Conservation (phyloP, 2,888 invertebrate genomes). For the Barypeithes pellucidus region DNA sequence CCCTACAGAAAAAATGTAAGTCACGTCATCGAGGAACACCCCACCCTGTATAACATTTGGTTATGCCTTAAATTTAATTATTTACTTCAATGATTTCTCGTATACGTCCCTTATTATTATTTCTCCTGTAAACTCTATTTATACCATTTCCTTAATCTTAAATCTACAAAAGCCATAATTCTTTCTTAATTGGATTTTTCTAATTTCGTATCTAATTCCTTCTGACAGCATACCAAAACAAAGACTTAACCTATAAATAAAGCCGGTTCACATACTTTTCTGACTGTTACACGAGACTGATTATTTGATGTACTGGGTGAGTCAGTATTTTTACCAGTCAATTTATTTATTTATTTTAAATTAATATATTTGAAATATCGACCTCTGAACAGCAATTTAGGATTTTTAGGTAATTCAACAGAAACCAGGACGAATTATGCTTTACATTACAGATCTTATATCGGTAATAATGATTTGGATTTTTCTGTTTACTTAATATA, state of each 20-base stretch:
- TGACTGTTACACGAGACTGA: constrained; percentile 35
- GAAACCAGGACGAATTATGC: too few relatives aligned
- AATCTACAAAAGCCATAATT: constrained; percentile 29
- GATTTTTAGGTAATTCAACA: too few relatives aligned
- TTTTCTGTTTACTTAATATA: too few relatives aligned
- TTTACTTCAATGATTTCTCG: background rate
- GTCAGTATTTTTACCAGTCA: too few relatives aligned
- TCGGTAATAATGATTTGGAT: too few relatives aligned
- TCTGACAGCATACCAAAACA: constrained; percentile 38
- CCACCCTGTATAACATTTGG: too few relatives aligned
- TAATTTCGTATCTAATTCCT: constrained; percentile 33
- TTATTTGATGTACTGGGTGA: constrained; percentile 24
- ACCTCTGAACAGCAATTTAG: too few relatives aligned
- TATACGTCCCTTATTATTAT: background rate
- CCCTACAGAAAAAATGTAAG: too few relatives aligned
- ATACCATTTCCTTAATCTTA: constrained; percentile 23
- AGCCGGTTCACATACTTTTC: constrained; percentile 32
- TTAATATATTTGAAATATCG: too few relatives aligned
- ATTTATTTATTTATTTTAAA: too few relatives aligned
- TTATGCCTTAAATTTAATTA: background rate
- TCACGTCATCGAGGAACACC: too few relatives aligned
- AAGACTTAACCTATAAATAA: constrained; percentile 39
- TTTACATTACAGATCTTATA: too few relatives aligned
- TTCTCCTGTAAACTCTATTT: background rate
- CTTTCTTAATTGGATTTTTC: constrained; percentile 39